These are phyloP conservation scores for Mamestra brassicae DNA, from an alignment of 2,888 invertebrate species.

Conservation along the genomic window DNA sequence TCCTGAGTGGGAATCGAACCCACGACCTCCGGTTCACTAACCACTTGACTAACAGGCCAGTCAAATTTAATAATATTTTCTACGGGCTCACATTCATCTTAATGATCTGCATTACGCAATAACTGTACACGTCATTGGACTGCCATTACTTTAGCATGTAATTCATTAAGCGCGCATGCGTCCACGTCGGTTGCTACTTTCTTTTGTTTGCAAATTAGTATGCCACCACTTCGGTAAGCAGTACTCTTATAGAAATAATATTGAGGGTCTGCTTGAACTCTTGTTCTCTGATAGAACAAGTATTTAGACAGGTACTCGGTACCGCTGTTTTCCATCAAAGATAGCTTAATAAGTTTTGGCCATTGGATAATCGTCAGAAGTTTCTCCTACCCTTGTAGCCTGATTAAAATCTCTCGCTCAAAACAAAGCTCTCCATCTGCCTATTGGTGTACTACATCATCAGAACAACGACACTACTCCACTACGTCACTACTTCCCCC, in stretches of 20 bases:
- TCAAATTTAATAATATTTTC: background rate
- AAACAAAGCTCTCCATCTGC: too few species aligned
- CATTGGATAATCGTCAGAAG: too few species aligned
- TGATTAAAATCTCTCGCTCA: background rate
- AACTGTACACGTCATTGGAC: conserved; percentile 26
- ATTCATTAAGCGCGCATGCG: conserved; percentile 45
- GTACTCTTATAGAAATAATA: background rate
- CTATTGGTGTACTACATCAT: background rate
- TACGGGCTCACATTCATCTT: conserved; percentile 3
- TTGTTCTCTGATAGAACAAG: background rate
- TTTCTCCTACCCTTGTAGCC: background rate
- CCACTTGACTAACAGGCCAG: too few species aligned
- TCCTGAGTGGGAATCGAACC: too few species aligned
- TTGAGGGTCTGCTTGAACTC: background rate
- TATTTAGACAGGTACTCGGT: too few species aligned
- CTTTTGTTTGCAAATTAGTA: conserved; percentile 53
- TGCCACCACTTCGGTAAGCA: conserved; percentile 6
- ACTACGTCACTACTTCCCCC: conserved; percentile 13
- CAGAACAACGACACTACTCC: background rate
- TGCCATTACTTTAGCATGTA: conserved; percentile 41
- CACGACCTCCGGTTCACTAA: too few species aligned
- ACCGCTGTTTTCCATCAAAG: too few species aligned
- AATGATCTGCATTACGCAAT: conserved; percentile 29
- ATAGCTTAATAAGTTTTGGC: too few species aligned
- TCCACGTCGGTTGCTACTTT: conserved; percentile 31